Conservation (phyloP, 2,797 vertebrate species). For the Pseudochirops cupreus region DNA sequence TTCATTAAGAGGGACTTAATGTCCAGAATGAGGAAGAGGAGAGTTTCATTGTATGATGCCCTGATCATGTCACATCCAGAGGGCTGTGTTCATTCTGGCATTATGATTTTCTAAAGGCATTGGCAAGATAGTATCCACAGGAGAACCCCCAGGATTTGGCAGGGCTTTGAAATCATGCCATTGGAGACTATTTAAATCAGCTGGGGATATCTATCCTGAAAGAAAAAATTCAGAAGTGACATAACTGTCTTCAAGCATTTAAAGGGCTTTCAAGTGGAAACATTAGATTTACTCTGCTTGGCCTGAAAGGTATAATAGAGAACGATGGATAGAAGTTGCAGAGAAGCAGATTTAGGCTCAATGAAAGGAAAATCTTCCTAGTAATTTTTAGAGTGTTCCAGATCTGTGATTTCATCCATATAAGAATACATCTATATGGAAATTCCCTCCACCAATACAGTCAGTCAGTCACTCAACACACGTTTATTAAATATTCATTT, state of each 20-base stretch:
- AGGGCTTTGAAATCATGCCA: not conserved
- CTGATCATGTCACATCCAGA: not conserved
- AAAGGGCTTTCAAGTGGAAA: not conserved
- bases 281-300: not conserved
- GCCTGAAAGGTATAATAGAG: not conserved
- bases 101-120: not conserved
- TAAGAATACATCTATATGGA: not conserved
- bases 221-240: not conserved
- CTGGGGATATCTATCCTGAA: not conserved
- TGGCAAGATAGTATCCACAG: not conserved
- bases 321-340: not conserved
- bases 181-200: not conserved
- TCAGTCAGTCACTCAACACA: not conserved
- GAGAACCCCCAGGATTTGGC: not conserved
- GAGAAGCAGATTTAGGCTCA: not conserved
- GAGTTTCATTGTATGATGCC: not conserved
- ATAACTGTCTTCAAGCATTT: not conserved
- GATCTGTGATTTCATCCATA: not conserved
- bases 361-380: not conserved
- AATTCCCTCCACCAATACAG: not conserved
- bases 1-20: not conserved
- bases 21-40: not conserved
- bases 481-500: not conserved
- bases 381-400: not conserved
- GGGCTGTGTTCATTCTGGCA: not conserved